Conservation (phyloP, 1,140 invertebrate genomes). For the Battus philenor region DNA sequence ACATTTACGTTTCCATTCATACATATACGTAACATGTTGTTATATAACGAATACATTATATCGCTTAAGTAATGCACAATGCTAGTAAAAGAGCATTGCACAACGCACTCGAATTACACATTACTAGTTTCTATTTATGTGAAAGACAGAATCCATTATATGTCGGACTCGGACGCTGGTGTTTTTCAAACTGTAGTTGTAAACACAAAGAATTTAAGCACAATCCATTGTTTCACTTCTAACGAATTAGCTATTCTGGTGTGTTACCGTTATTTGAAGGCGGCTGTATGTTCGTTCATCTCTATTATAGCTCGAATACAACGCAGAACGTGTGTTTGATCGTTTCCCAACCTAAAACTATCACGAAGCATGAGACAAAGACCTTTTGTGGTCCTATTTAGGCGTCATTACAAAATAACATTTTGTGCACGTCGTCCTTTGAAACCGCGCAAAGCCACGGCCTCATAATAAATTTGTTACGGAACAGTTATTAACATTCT, state of each 20-base stretch:
- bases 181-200: not conserved
- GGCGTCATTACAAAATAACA: constrained; percentile 22
- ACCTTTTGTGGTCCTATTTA: constrained; percentile 28
- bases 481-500: constrained; percentile 33
- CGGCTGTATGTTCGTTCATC: not conserved
- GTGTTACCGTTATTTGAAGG: not conserved
- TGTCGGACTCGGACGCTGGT: not conserved
- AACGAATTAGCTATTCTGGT: constrained; percentile 1
- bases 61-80: too few species aligned
- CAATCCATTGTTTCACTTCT: constrained; percentile 3
- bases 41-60: too few species aligned
- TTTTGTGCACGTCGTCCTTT: constrained; percentile 30
- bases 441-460: constrained; percentile 19
- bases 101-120: too few species aligned
- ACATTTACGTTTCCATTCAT: too few species aligned
- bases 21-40: too few species aligned
- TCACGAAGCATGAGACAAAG: constrained; percentile 19
- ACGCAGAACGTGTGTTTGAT: not conserved
- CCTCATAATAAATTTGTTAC: constrained; percentile 14
- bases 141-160: constrained; percentile 1
- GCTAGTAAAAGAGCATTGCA: too few species aligned
- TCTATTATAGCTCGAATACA: not conserved
- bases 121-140: too few species aligned
- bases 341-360: constrained; percentile 17
- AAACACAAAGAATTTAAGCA: too few species aligned